Evolutionary conservation across 2,888 invertebrate species (phyloP).

Genomic region (Euzophera pinguis): DNA sequence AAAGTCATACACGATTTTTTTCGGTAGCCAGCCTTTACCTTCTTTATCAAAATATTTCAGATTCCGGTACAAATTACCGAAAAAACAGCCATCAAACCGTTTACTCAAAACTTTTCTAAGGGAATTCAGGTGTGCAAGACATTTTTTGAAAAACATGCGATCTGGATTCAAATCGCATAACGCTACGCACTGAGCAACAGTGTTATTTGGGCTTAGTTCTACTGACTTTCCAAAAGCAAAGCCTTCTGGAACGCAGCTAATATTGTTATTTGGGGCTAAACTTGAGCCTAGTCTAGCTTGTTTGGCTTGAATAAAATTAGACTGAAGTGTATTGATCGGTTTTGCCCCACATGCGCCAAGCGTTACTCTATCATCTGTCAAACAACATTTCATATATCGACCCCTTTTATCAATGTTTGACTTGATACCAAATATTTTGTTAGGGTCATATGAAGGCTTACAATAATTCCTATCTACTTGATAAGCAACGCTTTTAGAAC

Average conservation of each 20-base stretch:
- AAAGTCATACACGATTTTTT: conserved; percentile 50
- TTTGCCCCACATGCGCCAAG: conserved; percentile 40
- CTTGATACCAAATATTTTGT: conserved; percentile 45
- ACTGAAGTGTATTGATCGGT: conserved; percentile 39
- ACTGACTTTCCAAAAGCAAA: background rate
- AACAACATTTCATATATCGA: conserved; percentile 44
- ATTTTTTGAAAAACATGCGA: conserved; percentile 47
- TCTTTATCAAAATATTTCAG: conserved; percentile 39
- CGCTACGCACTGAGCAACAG: conserved; percentile 36
- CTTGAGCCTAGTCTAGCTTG: conserved; percentile 22
- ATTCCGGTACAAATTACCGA: conserved; percentile 29
- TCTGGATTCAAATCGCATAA: conserved; percentile 34
- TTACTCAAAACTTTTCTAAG: conserved; percentile 36
- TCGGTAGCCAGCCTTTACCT: conserved; percentile 53
- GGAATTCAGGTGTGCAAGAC: conserved; percentile 51
- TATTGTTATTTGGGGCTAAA: background rate
- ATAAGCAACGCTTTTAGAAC: conserved; percentile 23
- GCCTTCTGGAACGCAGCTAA: background rate
- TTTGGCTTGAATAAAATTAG: conserved; percentile 31
- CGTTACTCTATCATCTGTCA: conserved; percentile 31
- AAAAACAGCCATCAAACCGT: conserved; percentile 26
- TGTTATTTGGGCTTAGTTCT: background rate
- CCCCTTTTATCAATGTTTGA: conserved; percentile 49
- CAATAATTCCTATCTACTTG: conserved; percentile 37
- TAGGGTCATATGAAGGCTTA: conserved; percentile 44